These are phyloP conservation scores for Oreochromis niloticus DNA, from an alignment of 2,113 vertebrate species.

Conservation along the genomic window DNA sequence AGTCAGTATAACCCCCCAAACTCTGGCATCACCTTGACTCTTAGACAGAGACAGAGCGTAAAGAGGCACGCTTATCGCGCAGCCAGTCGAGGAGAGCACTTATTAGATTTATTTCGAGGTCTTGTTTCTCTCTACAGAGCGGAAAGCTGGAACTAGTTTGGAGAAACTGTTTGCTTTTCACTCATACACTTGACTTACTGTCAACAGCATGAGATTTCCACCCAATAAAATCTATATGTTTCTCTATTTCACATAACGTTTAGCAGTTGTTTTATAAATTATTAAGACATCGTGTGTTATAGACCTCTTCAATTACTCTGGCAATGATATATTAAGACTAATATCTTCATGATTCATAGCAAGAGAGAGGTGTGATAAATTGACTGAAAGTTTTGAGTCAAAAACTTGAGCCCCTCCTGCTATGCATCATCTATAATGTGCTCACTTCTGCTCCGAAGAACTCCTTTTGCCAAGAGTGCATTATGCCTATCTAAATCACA, in stretches of 20 bases:
- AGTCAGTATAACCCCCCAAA: slow-evolving; percentile 8
- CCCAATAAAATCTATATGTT: neutral
- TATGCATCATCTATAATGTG: slow-evolving; percentile 31
- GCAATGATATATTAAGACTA: neutral
- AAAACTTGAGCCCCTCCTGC: slow-evolving; percentile 3
- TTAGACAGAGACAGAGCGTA: neutral
- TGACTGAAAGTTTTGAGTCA: neutral
- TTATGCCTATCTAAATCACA: slow-evolving; percentile 31
- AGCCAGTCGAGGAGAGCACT: neutral
- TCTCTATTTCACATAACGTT: neutral
- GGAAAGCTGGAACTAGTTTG: neutral
- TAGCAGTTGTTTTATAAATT: neutral
- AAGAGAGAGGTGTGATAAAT: neutral
- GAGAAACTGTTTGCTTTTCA: neutral
- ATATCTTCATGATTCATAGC: neutral
- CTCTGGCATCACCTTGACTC: neutral
- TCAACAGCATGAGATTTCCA: neutral
- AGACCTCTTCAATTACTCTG: neutral
- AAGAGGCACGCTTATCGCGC: slow-evolving; percentile 6
- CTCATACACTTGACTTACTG: neutral
- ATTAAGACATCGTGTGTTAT: neutral
- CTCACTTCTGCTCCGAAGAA: slow-evolving; percentile 35
- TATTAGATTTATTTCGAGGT: neutral
- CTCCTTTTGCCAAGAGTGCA: slow-evolving; percentile 41
- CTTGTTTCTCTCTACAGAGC: neutral